Evolutionary conservation across 2,797 vertebrate species (phyloP).

Genomic region (Hypotaenidia okinawae): DNA sequence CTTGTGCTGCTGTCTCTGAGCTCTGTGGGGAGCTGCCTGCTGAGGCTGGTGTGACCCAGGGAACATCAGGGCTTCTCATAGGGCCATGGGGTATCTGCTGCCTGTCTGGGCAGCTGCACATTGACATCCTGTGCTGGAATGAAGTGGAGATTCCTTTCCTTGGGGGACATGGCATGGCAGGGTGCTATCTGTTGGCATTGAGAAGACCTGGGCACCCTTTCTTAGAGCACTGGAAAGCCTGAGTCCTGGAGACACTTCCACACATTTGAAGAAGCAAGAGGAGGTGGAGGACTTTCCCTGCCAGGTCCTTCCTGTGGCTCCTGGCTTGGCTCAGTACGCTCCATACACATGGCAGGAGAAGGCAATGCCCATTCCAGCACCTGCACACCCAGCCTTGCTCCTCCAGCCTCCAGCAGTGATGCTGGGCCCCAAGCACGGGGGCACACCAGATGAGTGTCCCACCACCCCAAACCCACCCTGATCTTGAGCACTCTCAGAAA

Average conservation of each 20-base stretch:
- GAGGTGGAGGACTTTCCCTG: not conserved
- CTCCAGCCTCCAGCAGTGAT: not conserved
- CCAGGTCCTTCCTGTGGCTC: not conserved
- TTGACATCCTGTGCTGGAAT: not conserved
- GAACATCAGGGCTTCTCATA: not conserved
- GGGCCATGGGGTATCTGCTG: not conserved
- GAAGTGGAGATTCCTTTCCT: not conserved
- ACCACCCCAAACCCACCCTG: fast-evolving
- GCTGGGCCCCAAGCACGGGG: not conserved
- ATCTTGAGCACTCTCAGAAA: not conserved
- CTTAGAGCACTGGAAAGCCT: not conserved
- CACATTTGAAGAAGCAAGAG: not conserved
- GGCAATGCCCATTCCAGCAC: not conserved
- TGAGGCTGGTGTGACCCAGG: not conserved
- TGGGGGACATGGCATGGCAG: not conserved
- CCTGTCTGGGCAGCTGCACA: not conserved
- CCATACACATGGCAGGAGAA: not conserved
- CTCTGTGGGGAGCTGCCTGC: not conserved
- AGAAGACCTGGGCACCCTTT: not conserved
- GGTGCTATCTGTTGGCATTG: not conserved
- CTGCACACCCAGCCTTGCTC: not conserved
- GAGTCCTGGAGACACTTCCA: not conserved
- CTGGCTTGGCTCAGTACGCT: not conserved
- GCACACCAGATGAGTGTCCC: not conserved
- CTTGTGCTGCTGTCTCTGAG: not conserved